A percentile compares a stretch with the other conserved stretches of the same genome.
Conservation (phyloP, 2,797 vertebrate species). For the Knipowitschia caucasica region DNA sequence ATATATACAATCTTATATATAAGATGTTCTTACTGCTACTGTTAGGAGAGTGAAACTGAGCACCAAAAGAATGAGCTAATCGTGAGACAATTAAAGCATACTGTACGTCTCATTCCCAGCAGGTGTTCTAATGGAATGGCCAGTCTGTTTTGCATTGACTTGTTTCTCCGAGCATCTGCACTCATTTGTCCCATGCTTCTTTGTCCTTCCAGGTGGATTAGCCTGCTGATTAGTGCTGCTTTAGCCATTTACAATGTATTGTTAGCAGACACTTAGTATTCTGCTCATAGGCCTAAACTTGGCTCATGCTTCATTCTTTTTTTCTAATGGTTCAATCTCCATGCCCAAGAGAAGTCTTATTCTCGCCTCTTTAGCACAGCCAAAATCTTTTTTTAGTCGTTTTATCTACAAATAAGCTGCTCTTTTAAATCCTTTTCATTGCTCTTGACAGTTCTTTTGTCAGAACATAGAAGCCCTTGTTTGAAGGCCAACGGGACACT, state of each 20-base stretch:
- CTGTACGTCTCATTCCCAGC: neutral
- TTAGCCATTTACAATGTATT: constrained; percentile 63
- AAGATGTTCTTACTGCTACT: too few species aligned
- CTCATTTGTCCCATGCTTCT: constrained; percentile 61
- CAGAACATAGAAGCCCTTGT: constrained; percentile 42
- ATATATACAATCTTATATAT: too few species aligned
- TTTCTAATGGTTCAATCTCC: constrained; percentile 44
- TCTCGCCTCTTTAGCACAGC: constrained; percentile 50
- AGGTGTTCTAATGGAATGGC: neutral
- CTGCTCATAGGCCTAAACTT: constrained; percentile 45
- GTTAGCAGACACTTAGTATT: constrained; percentile 64
- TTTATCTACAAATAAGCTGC: constrained; percentile 58
- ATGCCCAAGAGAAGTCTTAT: constrained; percentile 50
- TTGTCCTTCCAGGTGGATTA: constrained; percentile 57
- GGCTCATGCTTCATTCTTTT: constrained; percentile 32
- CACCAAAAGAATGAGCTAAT: too few species aligned
- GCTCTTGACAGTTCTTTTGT: constrained; percentile 57
- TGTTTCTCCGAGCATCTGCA: constrained; percentile 41
- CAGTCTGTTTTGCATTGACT: constrained; percentile 10
- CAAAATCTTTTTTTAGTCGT: constrained; percentile 56
- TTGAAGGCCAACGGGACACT: constrained; percentile 51
- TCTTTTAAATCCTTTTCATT: constrained; percentile 51
- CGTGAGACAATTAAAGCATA: neutral
- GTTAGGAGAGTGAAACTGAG: too few species aligned
- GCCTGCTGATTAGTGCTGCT: constrained; percentile 66